A percentile compares a stretch with the other conserved stretches of the same genome.
phyloP scores from a whole-genome alignment of 1,140 invertebrate genomes.

The Ectropis grisescens region DNA sequence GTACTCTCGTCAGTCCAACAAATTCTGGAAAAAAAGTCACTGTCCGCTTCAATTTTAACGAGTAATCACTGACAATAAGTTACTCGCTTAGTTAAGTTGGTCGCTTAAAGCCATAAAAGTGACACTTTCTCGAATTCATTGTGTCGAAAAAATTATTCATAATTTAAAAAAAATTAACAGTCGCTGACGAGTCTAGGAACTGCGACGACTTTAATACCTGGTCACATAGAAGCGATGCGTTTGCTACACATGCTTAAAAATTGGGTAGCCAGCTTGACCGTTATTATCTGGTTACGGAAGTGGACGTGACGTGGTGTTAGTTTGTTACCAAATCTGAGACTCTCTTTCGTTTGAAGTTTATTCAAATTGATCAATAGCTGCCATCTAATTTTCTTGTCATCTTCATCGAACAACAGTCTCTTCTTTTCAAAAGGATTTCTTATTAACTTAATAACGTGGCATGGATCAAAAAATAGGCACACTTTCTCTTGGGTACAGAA shows the following conservation, averaged over 20 bases:
- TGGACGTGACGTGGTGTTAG: constrained; percentile 5
- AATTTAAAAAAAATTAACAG: constrained; percentile 5
- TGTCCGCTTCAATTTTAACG: too few species aligned
- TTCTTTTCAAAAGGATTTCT: constrained; percentile 28
- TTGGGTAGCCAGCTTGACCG: constrained; percentile 14
- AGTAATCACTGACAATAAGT: too few species aligned
- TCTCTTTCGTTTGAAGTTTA: neutral
- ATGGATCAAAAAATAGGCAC: constrained; percentile 32
- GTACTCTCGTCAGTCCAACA: too few species aligned
- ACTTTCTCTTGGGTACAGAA: constrained; percentile 28
- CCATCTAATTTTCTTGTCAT: neutral
- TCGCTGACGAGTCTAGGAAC: constrained; percentile 2
- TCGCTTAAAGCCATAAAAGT: constrained; percentile 8
- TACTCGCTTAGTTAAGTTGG: too few species aligned
- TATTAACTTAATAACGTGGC: constrained; percentile 47
- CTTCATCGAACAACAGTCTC: constrained; percentile 11
- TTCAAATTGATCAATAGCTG: neutral
- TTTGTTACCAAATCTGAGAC: neutral
- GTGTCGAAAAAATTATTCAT: constrained; percentile 8
- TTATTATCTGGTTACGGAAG: constrained; percentile 16
- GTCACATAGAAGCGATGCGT: constrained; percentile 6
- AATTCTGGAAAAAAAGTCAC: too few species aligned
- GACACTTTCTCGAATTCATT: constrained; percentile 3
- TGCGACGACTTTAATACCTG: constrained; percentile 2
- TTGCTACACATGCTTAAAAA: constrained; percentile 12